phyloP scores from a whole-genome alignment of 2,888 invertebrate species.

The Dromius quadrimaculatus region DNA sequence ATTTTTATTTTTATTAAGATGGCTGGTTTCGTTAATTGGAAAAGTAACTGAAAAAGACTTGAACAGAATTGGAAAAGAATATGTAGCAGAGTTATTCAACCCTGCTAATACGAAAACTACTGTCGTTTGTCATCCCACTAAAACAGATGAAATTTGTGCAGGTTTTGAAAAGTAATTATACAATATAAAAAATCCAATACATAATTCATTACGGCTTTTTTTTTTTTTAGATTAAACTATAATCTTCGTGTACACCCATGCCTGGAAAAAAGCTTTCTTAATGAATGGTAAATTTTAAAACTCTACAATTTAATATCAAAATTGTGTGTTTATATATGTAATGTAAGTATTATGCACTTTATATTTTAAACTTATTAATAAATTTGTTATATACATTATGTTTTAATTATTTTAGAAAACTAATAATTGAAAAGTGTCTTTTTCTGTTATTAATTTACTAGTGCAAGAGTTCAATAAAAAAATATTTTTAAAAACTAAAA shows the following conservation, averaged over 20 bases:
- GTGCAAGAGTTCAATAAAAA: too few species aligned
- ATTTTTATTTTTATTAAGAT: too few species aligned
- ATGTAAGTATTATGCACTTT: conserved; percentile 43
- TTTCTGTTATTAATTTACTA: too few species aligned
- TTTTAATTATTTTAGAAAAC: too few species aligned
- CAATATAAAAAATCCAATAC: conserved; percentile 32
- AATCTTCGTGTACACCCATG: conserved; percentile 72
- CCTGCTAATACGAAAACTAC: conserved; percentile 73
- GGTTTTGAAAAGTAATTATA: conserved; percentile 78
- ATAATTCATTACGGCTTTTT: conserved; percentile 54
- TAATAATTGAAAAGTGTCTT: too few species aligned
- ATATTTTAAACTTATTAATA: conserved; percentile 14
- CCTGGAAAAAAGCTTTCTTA: conserved; percentile 75
- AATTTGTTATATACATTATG: too few species aligned
- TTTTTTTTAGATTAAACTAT: conserved; percentile 71
- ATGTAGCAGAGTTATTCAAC: conserved; percentile 78
- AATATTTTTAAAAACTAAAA: too few species aligned
- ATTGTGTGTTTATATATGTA: conserved; percentile 45
- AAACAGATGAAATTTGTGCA: conserved; percentile 75
- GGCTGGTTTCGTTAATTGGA: conserved; percentile 75
- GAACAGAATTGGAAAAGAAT: conserved; percentile 76
- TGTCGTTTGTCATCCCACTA: conserved; percentile 82
- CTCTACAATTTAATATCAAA: conserved; percentile 30
- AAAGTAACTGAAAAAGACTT: conserved; percentile 75
- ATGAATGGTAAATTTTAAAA: conserved; percentile 63